Evolutionary conservation across 2,113 vertebrate genomes (phyloP), one percentile per base, ranked within the genome.

Genomic region (Rhinichthys klamathensis): DNA sequence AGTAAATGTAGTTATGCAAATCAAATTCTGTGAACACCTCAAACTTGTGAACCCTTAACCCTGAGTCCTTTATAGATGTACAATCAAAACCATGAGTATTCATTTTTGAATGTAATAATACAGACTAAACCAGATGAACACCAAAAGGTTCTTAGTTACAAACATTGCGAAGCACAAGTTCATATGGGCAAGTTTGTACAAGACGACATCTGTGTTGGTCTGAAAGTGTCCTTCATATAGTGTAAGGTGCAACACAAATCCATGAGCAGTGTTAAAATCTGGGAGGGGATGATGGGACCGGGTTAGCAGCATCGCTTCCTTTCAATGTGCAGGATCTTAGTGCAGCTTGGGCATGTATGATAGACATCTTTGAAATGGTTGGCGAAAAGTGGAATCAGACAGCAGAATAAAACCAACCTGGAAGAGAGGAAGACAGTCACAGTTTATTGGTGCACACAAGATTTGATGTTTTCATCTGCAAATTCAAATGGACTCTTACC

Each of bases 311-410:
- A 95, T 38, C 86, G 2, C 6, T 88, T 95, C 91, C 94, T 95
- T 21, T 95, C 91, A 1, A 95, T 82, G 8, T 94, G 86, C 72
- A 95, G 90, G 7, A 95, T 69, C 85, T 89, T 89, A 23, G 91
- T 85, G 89, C 95, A 95, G 86, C 86, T 90, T 1, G 95, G 94
- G 90, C 95, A 95, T 0, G 92, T 89, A 91, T 95, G 95, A 77
- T 94, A 89, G 1, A 63, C 93, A 1, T 95, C 94, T 89, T 95
- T 95, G 90, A 95, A 95, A 61, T 83, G 74, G 18, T 95, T 94
- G 74, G 93, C 0, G 80, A 93, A 92, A 85, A 95, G 92, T 0
- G 95, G 95, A 60, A 95, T 93, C 84, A 95, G 88, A 86, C 95
- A 95, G 91, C 95, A 95, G 86, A 90, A 93, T 35, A 94, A 44